These are phyloP conservation scores for Grammomys dolichurus DNA, from an alignment of 2,113 vertebrate genomes.

Conservation along the genomic window DNA sequence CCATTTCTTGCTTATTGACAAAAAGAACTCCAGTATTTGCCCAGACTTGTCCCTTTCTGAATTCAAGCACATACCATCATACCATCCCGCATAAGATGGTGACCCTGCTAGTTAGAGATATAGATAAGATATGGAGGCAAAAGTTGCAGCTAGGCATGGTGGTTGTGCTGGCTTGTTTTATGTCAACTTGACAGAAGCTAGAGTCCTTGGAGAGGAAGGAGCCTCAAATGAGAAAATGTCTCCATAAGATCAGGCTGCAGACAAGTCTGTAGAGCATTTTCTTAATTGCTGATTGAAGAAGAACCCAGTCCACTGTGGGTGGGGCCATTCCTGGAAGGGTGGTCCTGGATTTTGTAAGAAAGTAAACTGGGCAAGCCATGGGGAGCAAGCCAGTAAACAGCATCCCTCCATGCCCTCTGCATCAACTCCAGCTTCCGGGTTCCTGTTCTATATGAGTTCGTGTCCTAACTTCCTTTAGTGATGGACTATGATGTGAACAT, in stretches of 20 bases:
- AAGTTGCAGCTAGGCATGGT: not conserved
- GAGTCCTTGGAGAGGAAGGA: not conserved
- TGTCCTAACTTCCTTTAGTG: not conserved
- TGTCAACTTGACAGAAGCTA: not conserved
- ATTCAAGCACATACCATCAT: not conserved
- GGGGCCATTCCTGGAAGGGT: not conserved
- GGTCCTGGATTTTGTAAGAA: not conserved
- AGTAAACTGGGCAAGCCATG: not conserved
- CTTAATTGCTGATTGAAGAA: not conserved
- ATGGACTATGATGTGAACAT: not conserved
- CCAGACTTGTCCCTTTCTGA: not conserved
- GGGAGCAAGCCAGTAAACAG: not conserved
- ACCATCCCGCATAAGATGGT: conserved; percentile 27
- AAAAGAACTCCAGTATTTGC: conserved; percentile 40
- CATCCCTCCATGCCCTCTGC: not conserved
- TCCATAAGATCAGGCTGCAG: not conserved
- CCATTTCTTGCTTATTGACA: not conserved
- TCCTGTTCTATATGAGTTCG: not conserved
- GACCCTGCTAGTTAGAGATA: conserved; percentile 19
- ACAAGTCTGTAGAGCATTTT: not conserved
- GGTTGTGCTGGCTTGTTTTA: not conserved
- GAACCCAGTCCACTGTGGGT: not conserved
- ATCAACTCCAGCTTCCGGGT: not conserved
- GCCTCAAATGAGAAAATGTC: not conserved
- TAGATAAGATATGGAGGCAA: conserved; percentile 20